These are phyloP conservation scores for Zaprionus tsacasi DNA, from an alignment of 1,140 invertebrate genomes.

Conservation along the genomic window DNA sequence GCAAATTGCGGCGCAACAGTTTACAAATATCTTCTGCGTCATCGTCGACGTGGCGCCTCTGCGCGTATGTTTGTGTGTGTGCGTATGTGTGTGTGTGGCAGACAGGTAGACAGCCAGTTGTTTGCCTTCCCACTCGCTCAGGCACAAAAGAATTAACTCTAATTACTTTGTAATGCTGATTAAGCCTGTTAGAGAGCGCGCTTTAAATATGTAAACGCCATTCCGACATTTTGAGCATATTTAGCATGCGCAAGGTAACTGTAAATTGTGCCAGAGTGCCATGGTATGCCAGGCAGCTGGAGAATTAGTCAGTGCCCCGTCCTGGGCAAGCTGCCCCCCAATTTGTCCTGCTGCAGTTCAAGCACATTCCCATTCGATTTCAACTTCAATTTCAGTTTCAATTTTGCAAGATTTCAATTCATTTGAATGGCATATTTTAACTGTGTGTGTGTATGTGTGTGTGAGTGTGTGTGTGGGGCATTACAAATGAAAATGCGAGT, in stretches of 20 bases:
- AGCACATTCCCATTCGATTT: conserved; percentile 9
- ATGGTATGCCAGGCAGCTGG: not conserved
- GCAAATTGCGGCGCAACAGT: conserved; percentile 77
- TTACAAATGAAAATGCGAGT: conserved; percentile 32
- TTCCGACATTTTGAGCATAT: conserved; percentile 76
- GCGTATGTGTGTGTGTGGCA: conserved; percentile 21
- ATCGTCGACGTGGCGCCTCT: conserved; percentile 17
- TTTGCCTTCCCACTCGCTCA: conserved; percentile 41
- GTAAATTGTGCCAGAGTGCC: not conserved
- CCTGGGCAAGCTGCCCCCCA: not conserved
- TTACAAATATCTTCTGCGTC: conserved; percentile 67
- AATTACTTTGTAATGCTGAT: conserved; percentile 82
- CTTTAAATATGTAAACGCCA: conserved; percentile 75
- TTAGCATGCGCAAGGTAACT: conserved; percentile 25
- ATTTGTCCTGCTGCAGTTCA: not conserved
- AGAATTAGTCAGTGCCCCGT: not conserved
- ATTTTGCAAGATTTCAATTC: conserved; percentile 53
- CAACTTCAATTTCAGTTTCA: conserved; percentile 48
- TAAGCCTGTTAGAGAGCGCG: conserved; percentile 75
- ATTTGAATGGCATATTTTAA: conserved; percentile 47
- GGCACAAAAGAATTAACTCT: conserved; percentile 80
- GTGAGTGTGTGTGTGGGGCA: not conserved
- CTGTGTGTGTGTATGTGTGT: not conserved
- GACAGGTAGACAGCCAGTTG: conserved; percentile 56
- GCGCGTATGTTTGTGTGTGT: not conserved